Percentiles rank a stretch among this genome's conserved stretches.
Conservation (phyloP, 2,888 invertebrate genomes). For the Leptinotarsa juncta region DNA sequence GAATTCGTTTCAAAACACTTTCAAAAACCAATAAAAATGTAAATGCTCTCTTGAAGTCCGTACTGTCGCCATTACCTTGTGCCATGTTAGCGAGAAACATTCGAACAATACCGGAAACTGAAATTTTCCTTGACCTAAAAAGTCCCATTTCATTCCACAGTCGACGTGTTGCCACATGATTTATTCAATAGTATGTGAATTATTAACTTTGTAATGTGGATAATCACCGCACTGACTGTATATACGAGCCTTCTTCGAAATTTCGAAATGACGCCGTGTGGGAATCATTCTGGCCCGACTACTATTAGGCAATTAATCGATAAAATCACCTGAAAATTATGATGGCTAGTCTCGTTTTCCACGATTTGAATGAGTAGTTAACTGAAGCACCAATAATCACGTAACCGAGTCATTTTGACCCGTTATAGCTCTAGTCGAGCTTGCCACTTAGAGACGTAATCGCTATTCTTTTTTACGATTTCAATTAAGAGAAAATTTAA, state of each 20-base stretch:
- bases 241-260: slow-evolving; percentile 27
- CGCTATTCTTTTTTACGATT: slow-evolving; percentile 3
- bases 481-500: slow-evolving; percentile 2
- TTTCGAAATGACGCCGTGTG: slow-evolving; percentile 38
- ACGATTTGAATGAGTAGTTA: slow-evolving; percentile 1
- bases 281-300: slow-evolving; percentile 25
- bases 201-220: slow-evolving; percentile 23
- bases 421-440: background rate
- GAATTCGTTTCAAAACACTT: background rate
- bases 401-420: background rate
- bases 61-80: slow-evolving; percentile 31
- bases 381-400: background rate
- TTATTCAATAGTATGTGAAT: slow-evolving; percentile 35
- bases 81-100: slow-evolving; percentile 29
- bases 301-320: slow-evolving; percentile 29
- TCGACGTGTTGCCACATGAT: slow-evolving; percentile 41
- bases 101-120: slow-evolving; percentile 46
- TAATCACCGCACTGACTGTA: slow-evolving; percentile 24
- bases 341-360: background rate
- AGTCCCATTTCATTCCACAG: slow-evolving; percentile 41
- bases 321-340: background rate
- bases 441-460: background rate
- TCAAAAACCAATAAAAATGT: slow-evolving; percentile 5
- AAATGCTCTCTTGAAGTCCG: background rate
- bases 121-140: slow-evolving; percentile 49